Percentiles rank a stretch among this genome's conserved stretches.
These are phyloP conservation scores for Tychaedon coryphoeus DNA, from an alignment of 2,113 vertebrate species.

Conservation along the genomic window DNA sequence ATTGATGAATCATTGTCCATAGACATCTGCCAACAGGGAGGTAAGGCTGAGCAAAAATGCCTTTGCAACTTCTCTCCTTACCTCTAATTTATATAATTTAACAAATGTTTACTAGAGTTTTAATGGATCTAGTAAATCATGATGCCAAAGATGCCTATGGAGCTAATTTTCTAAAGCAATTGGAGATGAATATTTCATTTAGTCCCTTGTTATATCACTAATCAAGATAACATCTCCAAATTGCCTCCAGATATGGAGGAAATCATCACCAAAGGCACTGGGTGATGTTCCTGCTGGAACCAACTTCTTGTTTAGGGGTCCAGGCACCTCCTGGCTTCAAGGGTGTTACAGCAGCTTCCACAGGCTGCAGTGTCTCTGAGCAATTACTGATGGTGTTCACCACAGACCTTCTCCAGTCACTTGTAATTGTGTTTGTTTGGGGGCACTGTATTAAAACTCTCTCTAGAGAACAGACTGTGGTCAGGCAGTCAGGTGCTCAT, in stretches of 20 bases:
- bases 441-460: background rate
- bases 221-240: background rate
- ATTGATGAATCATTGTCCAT: background rate
- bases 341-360: background rate
- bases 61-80: background rate
- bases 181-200: background rate
- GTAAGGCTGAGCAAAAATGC: background rate
- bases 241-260: background rate
- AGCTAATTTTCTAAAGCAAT: background rate
- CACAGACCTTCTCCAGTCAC: background rate
- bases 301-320: background rate
- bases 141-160: background rate
- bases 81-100: background rate
- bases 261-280: background rate
- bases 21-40: background rate
- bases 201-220: background rate
- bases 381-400: background rate
- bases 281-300: background rate
- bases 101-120: background rate
- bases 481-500: background rate
- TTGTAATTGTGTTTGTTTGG: fast-evolving
- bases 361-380: background rate
- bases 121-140: background rate
- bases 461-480: background rate
- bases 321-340: background rate